Evolutionary conservation across 2,113 vertebrate genomes (phyloP).

Genomic region (Myocastor coypus): DNA sequence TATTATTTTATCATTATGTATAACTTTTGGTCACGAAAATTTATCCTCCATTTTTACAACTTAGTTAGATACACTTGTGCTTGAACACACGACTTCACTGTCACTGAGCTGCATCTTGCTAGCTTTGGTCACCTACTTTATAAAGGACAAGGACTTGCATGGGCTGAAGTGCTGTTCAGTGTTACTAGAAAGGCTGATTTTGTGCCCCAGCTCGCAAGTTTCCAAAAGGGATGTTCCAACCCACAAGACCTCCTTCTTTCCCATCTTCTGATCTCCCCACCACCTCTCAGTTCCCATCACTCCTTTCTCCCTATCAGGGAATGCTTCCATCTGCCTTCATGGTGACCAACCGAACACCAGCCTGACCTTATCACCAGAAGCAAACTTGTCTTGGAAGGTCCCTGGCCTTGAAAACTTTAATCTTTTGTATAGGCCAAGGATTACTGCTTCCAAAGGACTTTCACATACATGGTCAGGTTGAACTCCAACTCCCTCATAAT

Average conservation of each 20-base stretch:
- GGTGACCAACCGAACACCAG: not conserved
- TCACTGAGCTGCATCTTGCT: not conserved
- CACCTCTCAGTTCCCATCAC: not conserved
- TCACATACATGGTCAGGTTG: not conserved
- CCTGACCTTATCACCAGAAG: not conserved
- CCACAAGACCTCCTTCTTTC: not conserved
- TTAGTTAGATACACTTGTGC: not conserved
- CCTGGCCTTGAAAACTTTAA: not conserved
- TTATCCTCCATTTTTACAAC: not conserved
- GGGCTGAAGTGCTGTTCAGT: not conserved
- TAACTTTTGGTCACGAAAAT: not conserved
- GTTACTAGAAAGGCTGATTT: too few species aligned
- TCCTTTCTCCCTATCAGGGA: not conserved
- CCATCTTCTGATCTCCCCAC: not conserved
- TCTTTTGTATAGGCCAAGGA: accelerated
- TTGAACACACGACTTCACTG: not conserved
- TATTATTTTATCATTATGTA: not conserved
- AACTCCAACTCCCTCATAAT: not conserved
- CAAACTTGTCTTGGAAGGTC: not conserved
- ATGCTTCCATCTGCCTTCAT: not conserved
- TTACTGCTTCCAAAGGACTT: not conserved
- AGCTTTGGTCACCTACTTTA: not conserved
- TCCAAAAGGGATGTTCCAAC: not conserved
- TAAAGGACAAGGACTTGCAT: not conserved
- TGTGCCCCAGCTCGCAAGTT: not conserved